Conservation (phyloP, 64 coral and sea anemone species). For the Stichodactyla helianthus region DNA sequence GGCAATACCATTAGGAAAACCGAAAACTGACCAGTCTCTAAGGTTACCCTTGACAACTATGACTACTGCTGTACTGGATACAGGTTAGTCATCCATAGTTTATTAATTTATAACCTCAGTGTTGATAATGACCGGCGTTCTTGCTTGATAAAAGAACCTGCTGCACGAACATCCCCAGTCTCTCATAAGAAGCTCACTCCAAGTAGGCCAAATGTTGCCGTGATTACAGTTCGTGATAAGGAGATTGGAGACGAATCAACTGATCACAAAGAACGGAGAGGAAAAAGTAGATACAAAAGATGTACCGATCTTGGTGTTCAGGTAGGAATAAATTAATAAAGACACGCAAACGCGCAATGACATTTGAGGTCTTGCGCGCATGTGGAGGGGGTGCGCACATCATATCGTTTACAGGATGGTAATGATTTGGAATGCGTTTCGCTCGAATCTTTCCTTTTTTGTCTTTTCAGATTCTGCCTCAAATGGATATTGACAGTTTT, state of each 20-base stretch:
- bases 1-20: conserved; percentile 92
- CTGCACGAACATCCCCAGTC: background rate
- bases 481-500: conserved; percentile 90
- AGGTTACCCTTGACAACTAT: conserved; percentile 56
- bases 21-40: conserved; percentile 73
- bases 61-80: background rate
- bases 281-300: conserved; percentile 29
- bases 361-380: too few relatives aligned
- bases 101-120: background rate
- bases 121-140: too few relatives aligned
- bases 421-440: background rate
- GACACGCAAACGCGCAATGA: too few relatives aligned
- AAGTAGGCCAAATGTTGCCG: conserved; percentile 48
- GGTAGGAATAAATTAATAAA: background rate
- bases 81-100: background rate
- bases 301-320: conserved; percentile 34
- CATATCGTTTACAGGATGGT: too few relatives aligned
- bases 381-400: too few relatives aligned
- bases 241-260: conserved; percentile 20
- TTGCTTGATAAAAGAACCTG: background rate
- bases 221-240: conserved; percentile 42
- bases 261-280: conserved; percentile 23
- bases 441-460: background rate
- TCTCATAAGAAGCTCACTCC: conserved; percentile 5
- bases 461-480: conserved; percentile 62